Evolutionary conservation across 2,888 invertebrate species (phyloP).

Genomic region (Meandrusa payeni): DNA sequence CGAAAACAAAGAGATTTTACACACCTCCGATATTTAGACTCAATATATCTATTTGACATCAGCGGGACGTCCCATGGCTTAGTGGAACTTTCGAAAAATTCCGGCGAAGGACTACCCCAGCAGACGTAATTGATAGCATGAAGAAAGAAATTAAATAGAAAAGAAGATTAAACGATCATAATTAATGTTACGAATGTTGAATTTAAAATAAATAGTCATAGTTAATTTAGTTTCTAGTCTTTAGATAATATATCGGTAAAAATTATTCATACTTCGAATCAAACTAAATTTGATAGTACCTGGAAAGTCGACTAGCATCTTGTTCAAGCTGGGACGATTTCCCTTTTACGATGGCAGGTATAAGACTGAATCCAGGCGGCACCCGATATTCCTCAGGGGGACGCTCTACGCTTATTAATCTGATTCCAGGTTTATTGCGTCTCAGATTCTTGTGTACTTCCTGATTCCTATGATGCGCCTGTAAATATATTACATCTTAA

Average conservation of each 20-base stretch:
- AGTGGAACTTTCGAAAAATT: slow-evolving; percentile 77
- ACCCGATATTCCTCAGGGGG: slow-evolving; percentile 80
- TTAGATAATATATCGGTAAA: too few species aligned
- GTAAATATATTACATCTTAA: slow-evolving; percentile 28
- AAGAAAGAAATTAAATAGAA: slow-evolving; percentile 32
- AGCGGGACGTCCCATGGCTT: slow-evolving; percentile 76
- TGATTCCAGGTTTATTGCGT: slow-evolving; percentile 82
- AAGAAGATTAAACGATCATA: too few species aligned
- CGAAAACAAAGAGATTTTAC: not conserved
- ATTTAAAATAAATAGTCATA: too few species aligned
- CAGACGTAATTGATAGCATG: slow-evolving; percentile 28
- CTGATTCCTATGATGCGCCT: slow-evolving; percentile 85
- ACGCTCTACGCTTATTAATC: slow-evolving; percentile 75
- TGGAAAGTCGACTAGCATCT: slow-evolving; percentile 66
- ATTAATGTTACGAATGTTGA: too few species aligned
- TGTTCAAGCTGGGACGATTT: slow-evolving; percentile 59
- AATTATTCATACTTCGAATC: too few species aligned
- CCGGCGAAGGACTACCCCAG: slow-evolving; percentile 70
- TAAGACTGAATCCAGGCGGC: slow-evolving; percentile 82
- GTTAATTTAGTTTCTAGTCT: too few species aligned
- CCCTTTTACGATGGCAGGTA: slow-evolving; percentile 73
- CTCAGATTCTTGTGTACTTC: slow-evolving; percentile 84
- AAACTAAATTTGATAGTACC: too few species aligned
- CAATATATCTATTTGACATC: slow-evolving; percentile 23
- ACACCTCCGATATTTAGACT: slow-evolving; percentile 13